Conservation (phyloP, 2,113 vertebrate species). For the Ailurus styani region DNA sequence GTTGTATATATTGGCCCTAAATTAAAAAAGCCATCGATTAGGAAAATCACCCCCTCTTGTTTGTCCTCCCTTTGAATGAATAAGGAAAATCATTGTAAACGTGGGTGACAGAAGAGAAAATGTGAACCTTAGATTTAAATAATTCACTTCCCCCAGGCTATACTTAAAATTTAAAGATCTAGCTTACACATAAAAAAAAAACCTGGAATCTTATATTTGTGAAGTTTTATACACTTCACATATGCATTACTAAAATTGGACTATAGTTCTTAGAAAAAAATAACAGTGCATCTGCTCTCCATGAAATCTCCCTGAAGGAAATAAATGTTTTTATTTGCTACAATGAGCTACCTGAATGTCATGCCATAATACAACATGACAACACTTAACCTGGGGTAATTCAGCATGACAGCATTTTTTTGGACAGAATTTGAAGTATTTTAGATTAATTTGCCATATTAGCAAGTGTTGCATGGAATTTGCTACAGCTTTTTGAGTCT, state of each 20-base stretch:
- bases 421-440: conserved; percentile 19
- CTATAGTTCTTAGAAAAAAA: conserved; percentile 17
- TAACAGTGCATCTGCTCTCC: neutral
- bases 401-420: neutral
- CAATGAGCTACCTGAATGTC: neutral
- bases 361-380: neutral
- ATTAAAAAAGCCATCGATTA: neutral
- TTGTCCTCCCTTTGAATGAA: neutral
- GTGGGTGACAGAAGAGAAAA: neutral
- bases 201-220: neutral
- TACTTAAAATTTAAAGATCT: conserved; percentile 4
- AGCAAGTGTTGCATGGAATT: neutral
- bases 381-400: neutral
- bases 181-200: neutral
- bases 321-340: conserved; percentile 18
- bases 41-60: neutral
- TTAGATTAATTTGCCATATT: conserved; percentile 1
- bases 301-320: conserved; percentile 14
- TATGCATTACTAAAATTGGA: conserved; percentile 5
- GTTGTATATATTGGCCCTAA: neutral
- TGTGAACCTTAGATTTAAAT: conserved; percentile 13
- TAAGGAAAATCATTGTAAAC: neutral
- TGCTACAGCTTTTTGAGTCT: neutral
- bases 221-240: conserved; percentile 5
- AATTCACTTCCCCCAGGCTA: neutral